phyloP scores from a whole-genome alignment of 1,140 invertebrate species.

The Charaxes varanes region DNA sequence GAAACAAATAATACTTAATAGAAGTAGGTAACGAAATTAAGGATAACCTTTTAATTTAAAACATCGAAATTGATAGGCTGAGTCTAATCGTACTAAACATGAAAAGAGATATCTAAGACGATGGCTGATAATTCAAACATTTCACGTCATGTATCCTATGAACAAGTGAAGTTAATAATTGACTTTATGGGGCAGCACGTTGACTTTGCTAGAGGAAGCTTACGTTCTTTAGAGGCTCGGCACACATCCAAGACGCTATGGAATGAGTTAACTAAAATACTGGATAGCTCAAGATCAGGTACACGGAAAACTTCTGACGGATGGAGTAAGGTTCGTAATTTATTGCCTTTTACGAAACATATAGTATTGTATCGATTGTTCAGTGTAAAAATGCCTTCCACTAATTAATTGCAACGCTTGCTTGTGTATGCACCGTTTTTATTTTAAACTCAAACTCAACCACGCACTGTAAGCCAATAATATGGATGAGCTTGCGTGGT shows the following conservation, averaged over 20 bases:
- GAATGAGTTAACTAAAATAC: slow-evolving; percentile 35
- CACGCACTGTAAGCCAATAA: too few relatives aligned
- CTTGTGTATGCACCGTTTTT: too few relatives aligned
- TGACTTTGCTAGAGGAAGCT: slow-evolving; percentile 38
- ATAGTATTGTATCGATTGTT: slow-evolving; percentile 3
- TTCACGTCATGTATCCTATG: slow-evolving; percentile 38
- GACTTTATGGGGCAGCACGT: slow-evolving; percentile 52
- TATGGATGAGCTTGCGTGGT: too few relatives aligned
- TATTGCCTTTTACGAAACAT: slow-evolving; percentile 5
- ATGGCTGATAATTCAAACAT: slow-evolving; percentile 6
- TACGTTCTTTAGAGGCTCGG: slow-evolving; percentile 34
- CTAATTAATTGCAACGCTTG: too few relatives aligned
- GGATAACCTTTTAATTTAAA: too few relatives aligned
- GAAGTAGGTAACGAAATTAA: too few relatives aligned
- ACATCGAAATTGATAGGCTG: too few relatives aligned
- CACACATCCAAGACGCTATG: slow-evolving; percentile 42
- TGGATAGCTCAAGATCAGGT: slow-evolving; percentile 35
- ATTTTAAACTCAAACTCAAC: too few relatives aligned
- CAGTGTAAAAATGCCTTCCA: too few relatives aligned
- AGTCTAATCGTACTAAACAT: too few relatives aligned
- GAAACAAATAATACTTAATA: too few relatives aligned
- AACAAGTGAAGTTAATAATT: slow-evolving; percentile 43
- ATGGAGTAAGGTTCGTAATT: slow-evolving; percentile 44
- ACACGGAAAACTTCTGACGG: slow-evolving; percentile 39
- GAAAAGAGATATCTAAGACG: background rate